phyloP scores from a whole-genome alignment of 2,797 vertebrate genomes.

The Danio jaintianensis region DNA sequence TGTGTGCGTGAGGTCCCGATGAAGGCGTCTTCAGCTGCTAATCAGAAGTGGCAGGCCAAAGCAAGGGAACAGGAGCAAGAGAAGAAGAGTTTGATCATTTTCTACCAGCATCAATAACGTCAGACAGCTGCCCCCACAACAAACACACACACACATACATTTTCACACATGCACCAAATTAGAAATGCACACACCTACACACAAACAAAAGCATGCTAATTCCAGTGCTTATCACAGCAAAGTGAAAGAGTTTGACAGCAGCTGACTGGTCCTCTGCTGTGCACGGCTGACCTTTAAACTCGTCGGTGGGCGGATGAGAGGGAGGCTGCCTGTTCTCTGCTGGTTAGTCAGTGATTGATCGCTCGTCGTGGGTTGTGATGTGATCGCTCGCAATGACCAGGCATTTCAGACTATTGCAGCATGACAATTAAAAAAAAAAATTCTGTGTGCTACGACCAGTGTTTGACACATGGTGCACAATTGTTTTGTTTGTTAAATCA shows the following conservation, averaged over 20 bases:
- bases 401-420: conserved; percentile 15
- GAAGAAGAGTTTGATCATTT: conserved; percentile 64
- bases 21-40: conserved; percentile 46
- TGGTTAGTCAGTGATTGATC: conserved; percentile 36
- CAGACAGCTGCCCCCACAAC: conserved; percentile 36
- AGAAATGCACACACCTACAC: conserved; percentile 49
- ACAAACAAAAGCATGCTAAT: conserved; percentile 45
- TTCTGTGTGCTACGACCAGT: neutral
- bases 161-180: conserved; percentile 24
- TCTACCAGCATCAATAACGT: conserved; percentile 64
- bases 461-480: neutral
- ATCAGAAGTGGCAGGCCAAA: conserved; percentile 61
- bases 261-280: conserved; percentile 32
- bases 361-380: conserved; percentile 22
- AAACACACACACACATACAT: conserved; percentile 17
- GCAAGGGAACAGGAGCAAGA: conserved; percentile 57
- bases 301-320: conserved; percentile 35
- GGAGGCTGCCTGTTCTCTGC: conserved; percentile 27
- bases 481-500: neutral
- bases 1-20: conserved; percentile 48
- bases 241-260: conserved; percentile 38
- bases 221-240: conserved; percentile 37
- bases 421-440: no score
- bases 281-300: conserved; percentile 40
- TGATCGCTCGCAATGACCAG: conserved; percentile 21